Evolutionary conservation across 2,888 invertebrate genomes (phyloP).

Genomic region (Limnephilus marmoratus): DNA sequence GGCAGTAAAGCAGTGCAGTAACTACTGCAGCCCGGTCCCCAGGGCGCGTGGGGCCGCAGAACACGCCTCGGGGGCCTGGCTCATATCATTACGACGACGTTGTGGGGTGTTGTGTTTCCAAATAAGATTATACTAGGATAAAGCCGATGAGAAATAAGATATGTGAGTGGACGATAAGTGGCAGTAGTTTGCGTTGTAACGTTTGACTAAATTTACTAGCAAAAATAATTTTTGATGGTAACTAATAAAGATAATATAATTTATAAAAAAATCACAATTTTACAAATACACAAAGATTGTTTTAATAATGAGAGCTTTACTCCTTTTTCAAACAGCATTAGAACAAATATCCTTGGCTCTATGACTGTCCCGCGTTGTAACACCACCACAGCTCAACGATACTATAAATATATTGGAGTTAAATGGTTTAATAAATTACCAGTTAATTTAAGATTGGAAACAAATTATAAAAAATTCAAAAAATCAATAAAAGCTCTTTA

Average conservation of each 20-base stretch:
- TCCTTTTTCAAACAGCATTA: too few relatives aligned
- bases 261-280: too few relatives aligned
- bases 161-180: background rate
- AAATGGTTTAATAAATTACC: too few relatives aligned
- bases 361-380: too few relatives aligned
- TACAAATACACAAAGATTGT: too few relatives aligned
- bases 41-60: background rate
- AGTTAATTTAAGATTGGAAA: too few relatives aligned
- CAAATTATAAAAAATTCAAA: too few relatives aligned
- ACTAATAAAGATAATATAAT: background rate
- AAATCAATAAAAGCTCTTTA: too few relatives aligned
- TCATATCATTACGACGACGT: slow-evolving; percentile 9
- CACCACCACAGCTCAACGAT: too few relatives aligned
- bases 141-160: background rate
- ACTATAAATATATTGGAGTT: too few relatives aligned
- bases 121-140: background rate
- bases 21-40: background rate
- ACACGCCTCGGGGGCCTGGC: background rate
- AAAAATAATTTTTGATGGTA: background rate
- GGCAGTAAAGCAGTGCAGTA: background rate
- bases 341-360: too few relatives aligned
- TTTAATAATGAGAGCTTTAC: too few relatives aligned
- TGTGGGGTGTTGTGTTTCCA: background rate
- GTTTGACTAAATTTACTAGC: background rate
- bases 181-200: background rate